Evolutionary conservation across 2,888 invertebrate genomes (phyloP), one percentile per base, ranked within the genome.

Genomic region (Amphipoea lucens): DNA sequence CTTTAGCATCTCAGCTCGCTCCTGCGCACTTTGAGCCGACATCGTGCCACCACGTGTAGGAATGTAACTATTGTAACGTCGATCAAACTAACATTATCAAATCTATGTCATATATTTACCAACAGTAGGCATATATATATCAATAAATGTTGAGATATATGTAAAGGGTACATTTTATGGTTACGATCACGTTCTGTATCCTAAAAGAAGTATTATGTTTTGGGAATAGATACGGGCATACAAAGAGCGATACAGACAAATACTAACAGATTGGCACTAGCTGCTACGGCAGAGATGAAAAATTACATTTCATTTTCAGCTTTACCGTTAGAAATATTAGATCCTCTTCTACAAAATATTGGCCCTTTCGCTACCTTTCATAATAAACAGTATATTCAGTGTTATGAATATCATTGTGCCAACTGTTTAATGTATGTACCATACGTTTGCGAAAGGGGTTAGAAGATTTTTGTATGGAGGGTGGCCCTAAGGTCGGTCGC

Each of bases 1-100:
- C 91, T 97, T 97, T 80, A 97, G 93, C 85, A 95, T 90, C 76
- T 96, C 96, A n/a, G 92, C 91, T 82, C 94, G 96, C 72, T 95
- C 94, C 84, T 92, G 94, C 69, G 89, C 81, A 85, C 74, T 86
- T 17, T 79, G 71, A 54, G 81, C 83, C 66, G 83, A 66, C 88
- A 88, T 86, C 71, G 74, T 87, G 74, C 62, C 69, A 77, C 79
- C 72, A 84, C 70, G 23, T 71, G 14, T 14, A 54, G 83, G 90
- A 89, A 66, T 57, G 81, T 86, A 89, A 89, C 87, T 90, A 90
- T 79, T 88, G 82, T 88, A 84, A 86, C 73, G 71, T 80, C 71
- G 62, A 85, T 83, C 89, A 90, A 78, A 89, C 79, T 86, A 90
- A 89, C 87, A 90, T 90, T 83, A 87, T 89, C 84, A 65, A 54